These are phyloP conservation scores for Dicaeum eximium DNA, from an alignment of 2,113 vertebrate species.

Conservation along the genomic window DNA sequence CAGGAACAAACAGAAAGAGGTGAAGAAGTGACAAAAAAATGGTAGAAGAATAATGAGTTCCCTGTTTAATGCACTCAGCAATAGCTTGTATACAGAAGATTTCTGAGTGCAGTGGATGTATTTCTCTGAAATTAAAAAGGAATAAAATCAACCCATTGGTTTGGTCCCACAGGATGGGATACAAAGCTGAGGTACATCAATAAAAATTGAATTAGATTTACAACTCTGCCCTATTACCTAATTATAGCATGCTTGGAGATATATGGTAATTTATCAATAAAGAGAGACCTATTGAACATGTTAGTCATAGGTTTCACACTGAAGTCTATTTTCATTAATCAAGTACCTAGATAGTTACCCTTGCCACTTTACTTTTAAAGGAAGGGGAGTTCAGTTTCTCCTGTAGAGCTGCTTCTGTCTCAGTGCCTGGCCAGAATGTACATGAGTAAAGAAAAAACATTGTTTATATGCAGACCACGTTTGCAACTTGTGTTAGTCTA, in stretches of 20 bases:
- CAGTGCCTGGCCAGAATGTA: neutral
- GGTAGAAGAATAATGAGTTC: neutral
- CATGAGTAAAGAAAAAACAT: neutral
- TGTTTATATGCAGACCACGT: neutral
- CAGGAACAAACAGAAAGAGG: neutral
- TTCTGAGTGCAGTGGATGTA: neutral
- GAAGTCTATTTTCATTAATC: slow-evolving; percentile 47
- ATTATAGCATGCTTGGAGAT: slow-evolving; percentile 38
- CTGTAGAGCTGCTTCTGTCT: neutral
- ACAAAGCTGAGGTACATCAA: slow-evolving; percentile 37
- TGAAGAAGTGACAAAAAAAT: neutral
- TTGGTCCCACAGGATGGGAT: slow-evolving; percentile 14
- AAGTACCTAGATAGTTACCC: neutral
- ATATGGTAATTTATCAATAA: slow-evolving; percentile 60
- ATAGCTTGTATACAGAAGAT: neutral
- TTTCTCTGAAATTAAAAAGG: slow-evolving; percentile 2
- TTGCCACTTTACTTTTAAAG: neutral
- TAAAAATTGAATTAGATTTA: slow-evolving; percentile 62
- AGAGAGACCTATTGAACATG: slow-evolving; percentile 35
- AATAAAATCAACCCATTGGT: neutral
- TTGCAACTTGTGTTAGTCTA: neutral
- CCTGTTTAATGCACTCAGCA: neutral
- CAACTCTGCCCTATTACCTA: slow-evolving; percentile 39
- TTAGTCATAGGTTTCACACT: slow-evolving; percentile 8
- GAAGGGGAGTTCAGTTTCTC: neutral